phyloP scores from a whole-genome alignment of 2,113 vertebrate genomes.

The Cryptotis parvus region DNA sequence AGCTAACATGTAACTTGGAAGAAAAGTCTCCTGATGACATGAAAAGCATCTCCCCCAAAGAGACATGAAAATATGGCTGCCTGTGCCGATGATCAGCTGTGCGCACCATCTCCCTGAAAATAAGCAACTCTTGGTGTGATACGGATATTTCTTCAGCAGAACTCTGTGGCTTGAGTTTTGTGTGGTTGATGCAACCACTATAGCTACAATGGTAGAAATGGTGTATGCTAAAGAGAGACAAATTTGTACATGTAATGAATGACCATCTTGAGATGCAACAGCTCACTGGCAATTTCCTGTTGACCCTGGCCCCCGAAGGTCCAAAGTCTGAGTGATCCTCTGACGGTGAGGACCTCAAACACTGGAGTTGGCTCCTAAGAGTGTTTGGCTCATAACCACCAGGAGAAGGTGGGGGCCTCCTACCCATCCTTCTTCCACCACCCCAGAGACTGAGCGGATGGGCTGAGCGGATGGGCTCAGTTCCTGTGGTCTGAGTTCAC shows the following conservation, averaged over 20 bases:
- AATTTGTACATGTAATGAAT: neutral
- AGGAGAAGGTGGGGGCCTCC: neutral
- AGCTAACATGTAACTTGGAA: constrained; percentile 26
- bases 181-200: neutral
- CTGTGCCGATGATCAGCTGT: constrained; percentile 13
- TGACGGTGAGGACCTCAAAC: neutral
- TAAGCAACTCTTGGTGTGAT: neutral
- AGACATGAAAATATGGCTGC: neutral
- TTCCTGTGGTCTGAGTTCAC: neutral
- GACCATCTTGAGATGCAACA: neutral
- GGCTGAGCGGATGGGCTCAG: too few species aligned
- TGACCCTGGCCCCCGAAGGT: neutral
- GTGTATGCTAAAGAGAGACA: neutral
- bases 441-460: neutral
- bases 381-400: neutral
- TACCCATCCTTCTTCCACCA: neutral
- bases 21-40: constrained; percentile 44
- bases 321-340: neutral
- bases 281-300: neutral
- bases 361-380: neutral
- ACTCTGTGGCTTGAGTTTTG: neutral
- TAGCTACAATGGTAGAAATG: neutral
- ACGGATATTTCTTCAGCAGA: neutral
- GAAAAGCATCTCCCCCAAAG: neutral
- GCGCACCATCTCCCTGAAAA: neutral